A percentile compares a stretch with the other conserved stretches of the same genome.
Evolutionary conservation across 53 echinoderm and acorn worm species (phyloP).

Genomic region (Echinometra lucunter): DNA sequence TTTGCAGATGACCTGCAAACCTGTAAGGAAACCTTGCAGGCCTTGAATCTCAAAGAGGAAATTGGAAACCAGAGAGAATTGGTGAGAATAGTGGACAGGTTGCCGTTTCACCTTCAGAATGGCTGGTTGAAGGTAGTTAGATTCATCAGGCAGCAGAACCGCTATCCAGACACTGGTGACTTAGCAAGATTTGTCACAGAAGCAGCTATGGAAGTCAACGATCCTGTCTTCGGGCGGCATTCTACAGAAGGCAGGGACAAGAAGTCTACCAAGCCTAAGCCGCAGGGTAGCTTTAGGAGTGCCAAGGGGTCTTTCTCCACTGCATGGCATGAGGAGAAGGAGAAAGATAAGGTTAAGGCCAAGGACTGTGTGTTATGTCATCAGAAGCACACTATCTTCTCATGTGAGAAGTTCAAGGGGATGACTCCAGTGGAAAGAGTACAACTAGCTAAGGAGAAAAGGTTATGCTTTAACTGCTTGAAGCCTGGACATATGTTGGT

Average conservation of each 20-base stretch:
- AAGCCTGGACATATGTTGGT: not conserved
- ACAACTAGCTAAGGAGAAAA: too few relatives aligned
- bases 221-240: constrained; percentile 19
- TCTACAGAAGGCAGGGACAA: not conserved
- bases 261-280: not conserved
- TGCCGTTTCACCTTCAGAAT: not conserved
- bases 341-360: too few relatives aligned
- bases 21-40: not conserved
- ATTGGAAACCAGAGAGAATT: not conserved
- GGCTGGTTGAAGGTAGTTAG: not conserved
- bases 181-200: not conserved
- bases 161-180: too few relatives aligned
- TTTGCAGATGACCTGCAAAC: not conserved
- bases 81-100: too few relatives aligned
- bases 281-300: too few relatives aligned
- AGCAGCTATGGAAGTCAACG: not conserved
- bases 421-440: not conserved
- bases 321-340: not conserved
- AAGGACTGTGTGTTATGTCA: too few relatives aligned
- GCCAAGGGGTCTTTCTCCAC: not conserved
- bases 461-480: constrained; percentile 35
- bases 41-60: not conserved
- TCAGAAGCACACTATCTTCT: too few relatives aligned
- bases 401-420: too few relatives aligned
- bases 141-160: not conserved